Base-by-base conservation (phyloP, 2,797 vertebrate species). In the Gobionotothen gibberifrons region DNA sequence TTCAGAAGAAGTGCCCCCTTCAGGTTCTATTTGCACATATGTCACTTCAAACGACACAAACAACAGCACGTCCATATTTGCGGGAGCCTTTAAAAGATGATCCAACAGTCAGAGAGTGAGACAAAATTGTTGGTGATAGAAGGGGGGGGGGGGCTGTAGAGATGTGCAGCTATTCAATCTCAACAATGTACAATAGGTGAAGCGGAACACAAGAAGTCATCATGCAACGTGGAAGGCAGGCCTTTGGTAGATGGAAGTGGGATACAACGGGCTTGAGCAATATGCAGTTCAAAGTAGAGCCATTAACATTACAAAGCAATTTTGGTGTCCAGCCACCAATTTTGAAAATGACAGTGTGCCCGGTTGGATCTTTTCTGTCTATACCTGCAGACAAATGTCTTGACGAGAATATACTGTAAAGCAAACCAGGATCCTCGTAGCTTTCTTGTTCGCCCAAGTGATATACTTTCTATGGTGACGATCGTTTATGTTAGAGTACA, bases 141-240 rank as follows among this genome's bases (percentile, higher is more conserved):
- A 9, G 32, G 6, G 32, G 32, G 1, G 26, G 26, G 36, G 9
- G 40, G n/a, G 67, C 61, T 75, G 51, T 21, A 7, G 22, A 81
- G 54, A 22, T 72, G 13, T 51, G 36, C 55, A 75, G 53, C 19
- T 73, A 72, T 69, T 76, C n/a, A 55, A 2, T 64, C 44, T 65
- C 39, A 60, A n/a, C 0, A 0, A 17, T 3, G 51, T 36, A 2
- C 14, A 69, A 52, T 9, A 42, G 15, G 32, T 81, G 39, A 60
- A 56, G 9, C 9, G 39, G 43, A 65, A 55, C 26, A 57, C 15
- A 68, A 36, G 19, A 44, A 3, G 22, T 39, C 39, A 40, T 70
- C 42, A 51, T 29, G 16, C 42, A 16, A 11, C 3, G 16, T 55
- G 13, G 55, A 53, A 32, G 39, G 22, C 21, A 40, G 70, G 66